These are phyloP conservation scores for Holacanthus passer DNA, from an alignment of 2,113 vertebrate species.

Conservation along the genomic window DNA sequence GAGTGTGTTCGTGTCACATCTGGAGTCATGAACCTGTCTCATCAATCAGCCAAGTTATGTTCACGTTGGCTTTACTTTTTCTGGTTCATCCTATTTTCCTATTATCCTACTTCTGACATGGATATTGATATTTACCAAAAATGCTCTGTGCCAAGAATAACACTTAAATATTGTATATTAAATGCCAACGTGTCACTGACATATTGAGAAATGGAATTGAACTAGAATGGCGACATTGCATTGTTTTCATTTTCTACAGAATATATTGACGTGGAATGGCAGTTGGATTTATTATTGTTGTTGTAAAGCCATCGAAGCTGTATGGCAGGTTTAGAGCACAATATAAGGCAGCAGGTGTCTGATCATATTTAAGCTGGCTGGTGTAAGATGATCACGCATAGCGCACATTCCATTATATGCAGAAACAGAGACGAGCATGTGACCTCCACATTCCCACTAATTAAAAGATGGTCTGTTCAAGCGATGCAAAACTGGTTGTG, in stretches of 20 bases:
- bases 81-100: background rate
- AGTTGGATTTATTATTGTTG: constrained; percentile 15
- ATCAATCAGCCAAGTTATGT: constrained; percentile 38
- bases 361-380: constrained; percentile 56
- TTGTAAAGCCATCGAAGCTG: constrained; percentile 43
- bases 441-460: constrained; percentile 29
- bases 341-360: constrained; percentile 61
- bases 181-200: background rate
- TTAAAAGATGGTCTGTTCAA: constrained; percentile 32
- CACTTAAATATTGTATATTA: background rate
- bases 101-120: no score
- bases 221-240: background rate
- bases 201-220: background rate
- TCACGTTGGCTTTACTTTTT: constrained; percentile 10
- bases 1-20: constrained; percentile 26
- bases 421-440: constrained; percentile 22
- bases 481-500: constrained; percentile 26
- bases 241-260: constrained; percentile 11
- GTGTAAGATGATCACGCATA: constrained; percentile 45
- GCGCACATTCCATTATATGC: constrained; percentile 30
- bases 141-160: no score
- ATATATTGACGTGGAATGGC: background rate
- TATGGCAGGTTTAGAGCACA: constrained; percentile 46
- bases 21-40: constrained; percentile 48
- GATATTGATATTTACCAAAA: no score